Base-by-base conservation (phyloP, 2,113 vertebrate genomes). In the Ophthalmolycus amberensis region DNA sequence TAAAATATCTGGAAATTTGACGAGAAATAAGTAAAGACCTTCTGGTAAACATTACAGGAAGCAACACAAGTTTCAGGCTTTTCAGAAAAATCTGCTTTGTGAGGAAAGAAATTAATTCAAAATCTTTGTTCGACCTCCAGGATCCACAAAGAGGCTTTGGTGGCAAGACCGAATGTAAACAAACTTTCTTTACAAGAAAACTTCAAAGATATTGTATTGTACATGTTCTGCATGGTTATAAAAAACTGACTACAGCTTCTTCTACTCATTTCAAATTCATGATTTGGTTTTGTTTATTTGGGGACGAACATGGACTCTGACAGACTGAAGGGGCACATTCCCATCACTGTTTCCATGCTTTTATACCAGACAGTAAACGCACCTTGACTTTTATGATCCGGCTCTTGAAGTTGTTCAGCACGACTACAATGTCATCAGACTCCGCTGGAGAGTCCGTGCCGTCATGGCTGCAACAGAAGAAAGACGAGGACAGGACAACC, bases 381-480 rank as follows among this genome's bases (percentile, higher is more conserved):
- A 93, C 93, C 96, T 99, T 99, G 83, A 99, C 97, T 97, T 99
- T 99, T 89, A 99, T 98, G 90, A 98, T 99, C 92, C 97, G 96
- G 94, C 96, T 99, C 93, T 97, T 99, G 94, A 99, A 99, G 93
- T 96, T 98, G 91, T 95, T 98, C 85, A 99, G 95, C 85, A 99
- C 96, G 2, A 99, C 96, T 3, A 97, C 93, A 32, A 98, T 94
- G 66, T 99, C 98, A 0, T 93, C 95, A 0, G 96, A 95, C 75
- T 99, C 98, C 1, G 97, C 94, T 0, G 96, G 95, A 80, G 98
- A 99, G 93, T 99, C 98, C 54, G 98, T 98, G 40, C 98, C 98
- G 1, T 99, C 98, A 0, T 99, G 98, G 87, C 98, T 99, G 94
- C 85, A 0, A 91, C 20, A 6, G 8, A 60, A 68, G 42, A 50